Base-by-base conservation (phyloP, 2,888 invertebrate genomes). In the Acrobasis suavella region DNA sequence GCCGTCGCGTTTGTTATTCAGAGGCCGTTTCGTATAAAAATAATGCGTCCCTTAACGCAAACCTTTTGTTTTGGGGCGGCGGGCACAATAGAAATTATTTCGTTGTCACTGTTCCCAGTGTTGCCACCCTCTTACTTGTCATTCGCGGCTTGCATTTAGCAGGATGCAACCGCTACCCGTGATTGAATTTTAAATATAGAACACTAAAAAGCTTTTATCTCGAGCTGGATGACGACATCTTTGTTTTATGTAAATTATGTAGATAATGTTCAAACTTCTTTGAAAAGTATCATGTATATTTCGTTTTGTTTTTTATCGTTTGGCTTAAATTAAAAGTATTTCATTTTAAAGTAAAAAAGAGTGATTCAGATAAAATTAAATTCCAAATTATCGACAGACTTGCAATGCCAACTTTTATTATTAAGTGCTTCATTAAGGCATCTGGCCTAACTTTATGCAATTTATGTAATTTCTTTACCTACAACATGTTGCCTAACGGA, bases 161-260 rank as follows among this genome's bases (percentile, higher is more conserved):
- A 89, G 91, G 92, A 92, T 89, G 89, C 91, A 89, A 88, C 89
- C 78, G 86, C 77, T 77, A 78, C 77, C 74, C 89, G 89, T 92
- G 92, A 89, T 86, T 78, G 78, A 83, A 87, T 84, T 89, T 75
- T 78, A 77, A 88, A 87, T 82, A 73, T 76, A 65, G 65, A 65
- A 69, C 71, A 71, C 64, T 71, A 68, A 71, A 69, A 71, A 72
- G 71, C 75, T 76, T 63, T 60, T 59, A 52, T 56, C 58, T 50
- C 50, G 50, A 58, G 32, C 16, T 50, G 39, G 14, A 38, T 17
- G n/a, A 37, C 22, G 17, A 51, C 42, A 42, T 38, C 42, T 50
- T 51, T 56, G 50, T 54, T 60, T 65, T 64, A 63, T 64, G 59
- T 63, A 60, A 60, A 50, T 50, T 15, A 50, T n/a, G 50, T 8